These are phyloP conservation scores for Telmatochromis brachygnathus DNA, from an alignment of 2,113 vertebrate genomes.

Conservation along the genomic window DNA sequence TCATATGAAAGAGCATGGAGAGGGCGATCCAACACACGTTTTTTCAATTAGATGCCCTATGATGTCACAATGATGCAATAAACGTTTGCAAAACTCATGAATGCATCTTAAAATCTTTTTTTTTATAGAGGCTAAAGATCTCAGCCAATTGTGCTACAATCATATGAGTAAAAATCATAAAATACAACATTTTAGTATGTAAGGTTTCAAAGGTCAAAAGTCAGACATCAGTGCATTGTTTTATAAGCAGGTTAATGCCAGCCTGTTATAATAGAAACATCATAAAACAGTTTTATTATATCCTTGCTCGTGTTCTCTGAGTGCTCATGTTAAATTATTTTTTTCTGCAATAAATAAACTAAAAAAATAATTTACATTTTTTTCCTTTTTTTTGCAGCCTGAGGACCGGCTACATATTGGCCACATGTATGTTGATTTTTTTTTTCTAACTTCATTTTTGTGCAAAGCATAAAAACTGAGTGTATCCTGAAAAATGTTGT, in stretches of 20 bases:
- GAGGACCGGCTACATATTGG: background rate
- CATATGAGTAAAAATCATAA: background rate
- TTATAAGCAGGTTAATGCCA: background rate
- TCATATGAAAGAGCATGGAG: background rate
- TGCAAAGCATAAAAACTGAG: background rate
- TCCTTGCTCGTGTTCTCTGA: background rate
- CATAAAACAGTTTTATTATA: background rate
- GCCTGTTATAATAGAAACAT: background rate
- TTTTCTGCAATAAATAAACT: background rate
- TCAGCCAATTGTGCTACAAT: background rate
- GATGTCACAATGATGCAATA: background rate
- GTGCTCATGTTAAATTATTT: background rate
- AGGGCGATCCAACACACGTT: background rate
- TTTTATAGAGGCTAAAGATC: background rate
- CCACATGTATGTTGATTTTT: background rate
- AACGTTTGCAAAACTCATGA: background rate
- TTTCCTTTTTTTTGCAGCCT: background rate
- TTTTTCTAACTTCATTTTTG: background rate
- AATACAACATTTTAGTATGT: background rate
- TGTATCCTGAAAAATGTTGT: background rate
- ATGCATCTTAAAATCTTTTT: background rate
- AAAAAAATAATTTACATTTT: background rate
- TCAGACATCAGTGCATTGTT: background rate
- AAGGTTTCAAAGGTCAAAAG: background rate
- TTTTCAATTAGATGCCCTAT: background rate